phyloP scores from a whole-genome alignment of 2,888 invertebrate species.

The Sabellastarte sp. region DNA sequence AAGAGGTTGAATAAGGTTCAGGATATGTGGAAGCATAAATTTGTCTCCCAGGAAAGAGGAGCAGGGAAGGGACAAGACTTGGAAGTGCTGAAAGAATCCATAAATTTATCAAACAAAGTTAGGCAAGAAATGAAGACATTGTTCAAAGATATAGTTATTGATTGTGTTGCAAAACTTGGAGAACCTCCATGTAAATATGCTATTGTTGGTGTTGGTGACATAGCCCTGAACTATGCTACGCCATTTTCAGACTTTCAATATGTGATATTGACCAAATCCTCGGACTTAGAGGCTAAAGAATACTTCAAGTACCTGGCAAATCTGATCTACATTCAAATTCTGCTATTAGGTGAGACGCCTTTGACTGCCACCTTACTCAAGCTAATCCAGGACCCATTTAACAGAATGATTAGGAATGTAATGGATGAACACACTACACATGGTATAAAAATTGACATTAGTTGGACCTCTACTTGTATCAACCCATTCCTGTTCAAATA shows the following conservation, averaged over 20 bases:
- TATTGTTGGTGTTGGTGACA: not conserved
- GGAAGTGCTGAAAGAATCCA: not conserved
- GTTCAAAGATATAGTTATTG: not conserved
- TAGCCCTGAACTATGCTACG: not conserved
- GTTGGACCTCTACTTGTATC: not conserved
- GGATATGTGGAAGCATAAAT: not conserved
- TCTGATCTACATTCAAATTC: not conserved
- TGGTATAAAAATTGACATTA: not conserved
- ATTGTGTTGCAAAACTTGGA: not conserved
- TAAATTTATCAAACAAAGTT: not conserved
- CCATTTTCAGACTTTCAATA: not conserved
- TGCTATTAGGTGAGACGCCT: constrained; percentile 1
- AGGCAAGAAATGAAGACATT: not conserved
- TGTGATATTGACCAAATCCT: not conserved
- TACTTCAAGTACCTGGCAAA: not conserved
- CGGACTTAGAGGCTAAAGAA: not conserved
- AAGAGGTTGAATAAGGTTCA: not conserved
- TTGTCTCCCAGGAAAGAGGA: not conserved
- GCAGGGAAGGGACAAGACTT: not conserved
- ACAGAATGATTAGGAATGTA: not conserved
- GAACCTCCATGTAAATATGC: not conserved
- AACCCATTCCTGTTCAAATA: not conserved
- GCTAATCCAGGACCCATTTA: not conserved
- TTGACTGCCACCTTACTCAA: not conserved
- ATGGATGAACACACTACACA: not conserved